Percentiles rank a stretch among this genome's conserved stretches.
Evolutionary conservation across 2,797 vertebrate genomes (phyloP).

Genomic region (Rhinophrynus dorsalis): DNA sequence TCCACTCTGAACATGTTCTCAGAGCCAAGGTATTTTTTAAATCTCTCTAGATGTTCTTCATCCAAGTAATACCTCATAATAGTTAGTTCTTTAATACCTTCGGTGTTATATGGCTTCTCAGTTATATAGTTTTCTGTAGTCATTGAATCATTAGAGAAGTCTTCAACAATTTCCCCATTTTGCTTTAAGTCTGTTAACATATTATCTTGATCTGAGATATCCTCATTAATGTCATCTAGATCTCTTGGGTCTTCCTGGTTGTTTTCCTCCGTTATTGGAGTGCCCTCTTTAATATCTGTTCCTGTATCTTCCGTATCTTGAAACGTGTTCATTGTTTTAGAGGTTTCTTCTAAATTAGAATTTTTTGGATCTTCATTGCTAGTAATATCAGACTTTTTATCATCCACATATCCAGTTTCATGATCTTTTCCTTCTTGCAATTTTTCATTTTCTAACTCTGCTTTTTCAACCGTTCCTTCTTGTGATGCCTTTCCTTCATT

Average conservation of each 20-base stretch:
- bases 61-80: slow-evolving; percentile 78
- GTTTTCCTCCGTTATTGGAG: slow-evolving; percentile 24
- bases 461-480: slow-evolving; percentile 15
- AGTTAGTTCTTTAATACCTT: slow-evolving; percentile 66
- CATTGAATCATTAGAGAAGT: neutral
- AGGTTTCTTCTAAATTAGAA: too few relatives aligned
- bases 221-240: too few relatives aligned
- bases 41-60: slow-evolving; percentile 65
- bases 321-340: neutral
- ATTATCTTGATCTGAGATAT: neutral
- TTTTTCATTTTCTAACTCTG: slow-evolving; percentile 5
- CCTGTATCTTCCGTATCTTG: neutral
- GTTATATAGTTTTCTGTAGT: neutral
- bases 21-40: slow-evolving; percentile 76
- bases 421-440: too few relatives aligned
- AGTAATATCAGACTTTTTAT: too few relatives aligned
- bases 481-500: slow-evolving; percentile 20
- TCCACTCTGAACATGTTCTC: slow-evolving; percentile 76
- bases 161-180: neutral
- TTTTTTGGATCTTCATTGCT: neutral
- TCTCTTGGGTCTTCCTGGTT: too few relatives aligned
- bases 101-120: slow-evolving; percentile 63
- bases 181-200: neutral
- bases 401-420: too few relatives aligned
- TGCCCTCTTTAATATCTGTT: neutral